A percentile compares a stretch with the other conserved stretches of the same genome.
These are phyloP conservation scores for Siderastrea radians DNA, from an alignment of 92 coral and sea anemone species.

Conservation along the genomic window DNA sequence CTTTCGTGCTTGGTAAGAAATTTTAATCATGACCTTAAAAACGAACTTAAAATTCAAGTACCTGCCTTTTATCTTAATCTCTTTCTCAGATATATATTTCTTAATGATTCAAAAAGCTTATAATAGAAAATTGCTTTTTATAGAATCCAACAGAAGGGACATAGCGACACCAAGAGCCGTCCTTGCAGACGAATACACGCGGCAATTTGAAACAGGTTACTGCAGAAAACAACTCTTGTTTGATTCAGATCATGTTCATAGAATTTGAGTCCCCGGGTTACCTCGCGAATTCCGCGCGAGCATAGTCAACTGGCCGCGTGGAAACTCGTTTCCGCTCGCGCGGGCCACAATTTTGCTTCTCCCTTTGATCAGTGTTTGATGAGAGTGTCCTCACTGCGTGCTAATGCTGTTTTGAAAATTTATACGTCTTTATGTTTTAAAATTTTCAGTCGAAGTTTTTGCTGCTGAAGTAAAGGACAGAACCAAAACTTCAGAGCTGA, in stretches of 20 bases:
- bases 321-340: neutral
- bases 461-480: conserved; percentile 82
- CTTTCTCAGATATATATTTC: neutral
- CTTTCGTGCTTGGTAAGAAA: neutral
- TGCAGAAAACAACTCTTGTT: neutral
- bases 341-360: too few relatives aligned
- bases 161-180: conserved; percentile 68
- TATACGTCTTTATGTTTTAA: neutral
- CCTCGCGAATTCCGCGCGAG: neutral
- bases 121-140: neutral
- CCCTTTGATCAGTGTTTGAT: too few relatives aligned
- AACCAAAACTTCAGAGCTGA: conserved; percentile 79
- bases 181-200: conserved; percentile 84
- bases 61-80: neutral
- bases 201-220: conserved; percentile 83
- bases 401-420: neutral
- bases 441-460: conserved; percentile 71
- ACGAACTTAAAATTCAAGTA: neutral
- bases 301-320: neutral
- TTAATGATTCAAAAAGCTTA: neutral
- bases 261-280: neutral
- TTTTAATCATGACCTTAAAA: neutral
- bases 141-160: neutral
- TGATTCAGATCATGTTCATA: neutral
- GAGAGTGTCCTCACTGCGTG: neutral